These are phyloP conservation scores for Chionodraco myersi DNA, from an alignment of 2,113 vertebrate genomes.

Conservation along the genomic window DNA sequence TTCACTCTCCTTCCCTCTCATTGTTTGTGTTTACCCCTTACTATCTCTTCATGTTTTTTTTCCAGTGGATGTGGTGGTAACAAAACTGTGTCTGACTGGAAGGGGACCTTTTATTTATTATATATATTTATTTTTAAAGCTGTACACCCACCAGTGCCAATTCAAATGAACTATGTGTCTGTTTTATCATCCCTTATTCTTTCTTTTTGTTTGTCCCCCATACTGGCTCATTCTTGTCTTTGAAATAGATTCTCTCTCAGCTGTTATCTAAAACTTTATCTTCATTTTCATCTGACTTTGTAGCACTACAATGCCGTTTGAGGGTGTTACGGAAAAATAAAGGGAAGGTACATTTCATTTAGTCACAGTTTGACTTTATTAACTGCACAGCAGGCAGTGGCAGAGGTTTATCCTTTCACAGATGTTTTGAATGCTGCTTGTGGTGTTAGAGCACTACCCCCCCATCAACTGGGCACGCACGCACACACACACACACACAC, in stretches of 20 bases:
- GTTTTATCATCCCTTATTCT: neutral
- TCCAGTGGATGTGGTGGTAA: conserved; percentile 15
- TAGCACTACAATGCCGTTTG: neutral
- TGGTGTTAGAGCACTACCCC: conserved; percentile 7
- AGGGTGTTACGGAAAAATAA: conserved; percentile 11
- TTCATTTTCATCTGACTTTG: conserved; percentile 13
- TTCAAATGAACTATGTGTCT: neutral
- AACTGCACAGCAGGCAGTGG: conserved; percentile 51
- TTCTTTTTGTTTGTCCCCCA: neutral
- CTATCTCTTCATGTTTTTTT: conserved; percentile 11
- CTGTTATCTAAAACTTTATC: neutral
- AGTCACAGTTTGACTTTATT: conserved; percentile 64
- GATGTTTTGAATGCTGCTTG: conserved; percentile 51
- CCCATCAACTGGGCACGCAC: neutral
- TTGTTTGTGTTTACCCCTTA: conserved; percentile 35
- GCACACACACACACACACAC: conserved; percentile 1
- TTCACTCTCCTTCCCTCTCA: conserved; percentile 17
- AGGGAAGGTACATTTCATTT: conserved; percentile 50
- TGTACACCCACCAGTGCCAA: neutral
- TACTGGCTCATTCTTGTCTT: no score
- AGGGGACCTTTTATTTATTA: neutral
- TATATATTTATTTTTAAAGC: conserved; percentile 2
- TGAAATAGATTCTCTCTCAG: neutral
- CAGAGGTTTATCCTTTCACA: conserved; percentile 61
- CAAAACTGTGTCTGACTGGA: conserved; percentile 15